These are phyloP conservation scores for Arctia plantaginis DNA, from an alignment of 2,888 invertebrate genomes.

Conservation along the genomic window DNA sequence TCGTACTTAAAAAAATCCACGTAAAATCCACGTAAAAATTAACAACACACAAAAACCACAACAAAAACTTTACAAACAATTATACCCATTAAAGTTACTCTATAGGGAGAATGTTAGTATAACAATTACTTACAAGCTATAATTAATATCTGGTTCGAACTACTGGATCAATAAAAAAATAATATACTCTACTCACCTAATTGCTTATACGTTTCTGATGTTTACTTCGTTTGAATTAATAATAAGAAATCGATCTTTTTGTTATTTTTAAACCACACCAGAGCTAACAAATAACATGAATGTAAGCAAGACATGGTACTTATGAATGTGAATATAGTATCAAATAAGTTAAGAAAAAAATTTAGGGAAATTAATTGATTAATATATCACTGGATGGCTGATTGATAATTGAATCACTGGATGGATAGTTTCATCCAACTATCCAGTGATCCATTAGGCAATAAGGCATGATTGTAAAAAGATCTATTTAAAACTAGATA, in stretches of 20 bases:
- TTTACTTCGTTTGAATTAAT: conserved; percentile 1
- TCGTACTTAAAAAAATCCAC: too few species aligned
- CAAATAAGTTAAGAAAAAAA: background rate
- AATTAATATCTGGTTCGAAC: background rate
- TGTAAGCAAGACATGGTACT: background rate
- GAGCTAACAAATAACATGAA: background rate
- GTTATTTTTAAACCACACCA: background rate
- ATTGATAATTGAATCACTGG: too few species aligned
- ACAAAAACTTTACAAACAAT: background rate
- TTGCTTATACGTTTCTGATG: background rate
- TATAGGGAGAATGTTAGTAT: background rate
- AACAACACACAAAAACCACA: background rate
- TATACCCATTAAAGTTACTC: background rate
- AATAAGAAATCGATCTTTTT: background rate
- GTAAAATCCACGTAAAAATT: too few species aligned
- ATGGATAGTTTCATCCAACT: too few species aligned
- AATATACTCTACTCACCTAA: background rate
- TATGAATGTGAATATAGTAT: background rate
- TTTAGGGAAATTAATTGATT: too few species aligned
- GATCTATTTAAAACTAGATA: too few species aligned
- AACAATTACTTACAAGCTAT: background rate
- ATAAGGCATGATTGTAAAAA: too few species aligned
- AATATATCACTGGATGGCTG: too few species aligned
- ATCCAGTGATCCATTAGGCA: too few species aligned
- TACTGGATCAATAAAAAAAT: background rate